These are phyloP conservation scores for Butastur rufipennis DNA, from an alignment of 2,113 vertebrate species.

Conservation along the genomic window DNA sequence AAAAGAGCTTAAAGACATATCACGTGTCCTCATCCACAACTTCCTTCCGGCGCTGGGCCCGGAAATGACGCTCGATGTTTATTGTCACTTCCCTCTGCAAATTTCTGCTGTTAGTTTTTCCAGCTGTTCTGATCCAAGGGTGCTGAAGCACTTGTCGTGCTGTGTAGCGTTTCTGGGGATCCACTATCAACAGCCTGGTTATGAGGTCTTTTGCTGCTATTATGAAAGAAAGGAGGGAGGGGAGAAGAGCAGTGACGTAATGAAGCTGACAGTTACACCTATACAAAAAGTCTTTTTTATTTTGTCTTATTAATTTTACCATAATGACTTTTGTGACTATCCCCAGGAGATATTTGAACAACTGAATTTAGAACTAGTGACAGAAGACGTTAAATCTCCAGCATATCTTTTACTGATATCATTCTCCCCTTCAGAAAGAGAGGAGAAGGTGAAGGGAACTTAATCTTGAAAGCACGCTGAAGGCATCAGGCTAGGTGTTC, in stretches of 20 bases:
- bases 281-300: not conserved
- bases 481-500: not conserved
- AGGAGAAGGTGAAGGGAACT: not conserved
- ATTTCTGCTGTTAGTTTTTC: conserved; percentile 53
- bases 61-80: conserved; percentile 58
- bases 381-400: not conserved
- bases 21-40: not conserved
- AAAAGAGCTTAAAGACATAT: not conserved
- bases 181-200: conserved; percentile 83
- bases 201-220: conserved; percentile 87
- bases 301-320: not conserved
- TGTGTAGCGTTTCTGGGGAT: conserved; percentile 84
- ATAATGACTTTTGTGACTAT: not conserved
- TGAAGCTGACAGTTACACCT: not conserved
- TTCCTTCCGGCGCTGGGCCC: conserved; percentile 53
- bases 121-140: conserved; percentile 83
- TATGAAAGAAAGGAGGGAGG: not conserved
- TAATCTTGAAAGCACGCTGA: not conserved
- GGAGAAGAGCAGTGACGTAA: not conserved
- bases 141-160: conserved; percentile 86
- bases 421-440: not conserved
- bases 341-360: not conserved
- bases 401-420: not conserved
- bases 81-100: conserved; percentile 73
- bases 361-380: not conserved